phyloP scores from a whole-genome alignment of 2,113 vertebrate species.

The Callochromis pleurospilus region DNA sequence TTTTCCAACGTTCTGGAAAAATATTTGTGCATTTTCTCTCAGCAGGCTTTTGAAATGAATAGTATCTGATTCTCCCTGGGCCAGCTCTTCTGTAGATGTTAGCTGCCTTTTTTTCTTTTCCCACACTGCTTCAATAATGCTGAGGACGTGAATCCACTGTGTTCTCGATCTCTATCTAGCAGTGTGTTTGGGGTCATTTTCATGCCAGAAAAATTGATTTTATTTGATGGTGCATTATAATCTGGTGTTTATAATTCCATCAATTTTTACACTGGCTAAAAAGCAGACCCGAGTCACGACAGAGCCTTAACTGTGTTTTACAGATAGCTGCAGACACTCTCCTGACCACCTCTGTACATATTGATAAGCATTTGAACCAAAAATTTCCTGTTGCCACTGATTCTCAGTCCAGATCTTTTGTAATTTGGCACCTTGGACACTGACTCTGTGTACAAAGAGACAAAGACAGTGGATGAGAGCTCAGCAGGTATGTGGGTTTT shows the following conservation, averaged over 20 bases:
- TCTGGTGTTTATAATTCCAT: not conserved
- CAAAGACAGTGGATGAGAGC: not conserved
- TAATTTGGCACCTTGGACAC: not conserved
- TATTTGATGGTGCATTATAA: not conserved
- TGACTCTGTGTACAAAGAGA: not conserved
- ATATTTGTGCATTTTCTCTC: not conserved
- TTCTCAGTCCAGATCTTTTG: not conserved
- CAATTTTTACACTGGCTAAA: not conserved
- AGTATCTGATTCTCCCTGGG: not conserved
- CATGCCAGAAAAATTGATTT: rapidly evolving
- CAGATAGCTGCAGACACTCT: not conserved
- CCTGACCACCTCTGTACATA: not conserved
- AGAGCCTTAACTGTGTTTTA: not conserved
- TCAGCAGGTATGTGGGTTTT: not conserved
- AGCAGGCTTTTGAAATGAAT: not conserved
- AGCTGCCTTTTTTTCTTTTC: not conserved
- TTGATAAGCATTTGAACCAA: not conserved
- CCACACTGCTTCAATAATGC: not conserved
- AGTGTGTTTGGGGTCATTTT: not conserved
- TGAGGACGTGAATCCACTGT: rapidly evolving
- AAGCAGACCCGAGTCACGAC: not conserved
- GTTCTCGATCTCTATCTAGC: not conserved
- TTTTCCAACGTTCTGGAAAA: not conserved
- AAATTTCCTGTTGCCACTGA: not conserved
- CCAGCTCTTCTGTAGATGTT: not conserved